Conservation (phyloP, 2,797 vertebrate genomes). For the Phoebastria nigripes region DNA sequence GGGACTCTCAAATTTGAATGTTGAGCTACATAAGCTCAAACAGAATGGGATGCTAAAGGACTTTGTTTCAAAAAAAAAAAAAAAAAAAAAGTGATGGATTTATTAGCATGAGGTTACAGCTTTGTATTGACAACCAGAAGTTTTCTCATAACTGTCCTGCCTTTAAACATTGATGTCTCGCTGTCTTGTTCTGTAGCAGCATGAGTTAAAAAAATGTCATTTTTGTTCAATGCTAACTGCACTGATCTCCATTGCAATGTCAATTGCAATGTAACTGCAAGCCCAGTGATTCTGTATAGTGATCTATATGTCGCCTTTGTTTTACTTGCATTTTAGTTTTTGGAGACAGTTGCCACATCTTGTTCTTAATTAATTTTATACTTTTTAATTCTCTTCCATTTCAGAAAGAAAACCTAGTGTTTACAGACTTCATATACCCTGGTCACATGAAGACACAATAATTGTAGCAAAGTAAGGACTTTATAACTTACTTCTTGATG, state of each 20-base stretch:
- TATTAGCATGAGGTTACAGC: background rate
- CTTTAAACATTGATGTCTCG: background rate
- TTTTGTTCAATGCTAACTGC: background rate
- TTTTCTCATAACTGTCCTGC: background rate
- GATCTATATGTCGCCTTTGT: background rate
- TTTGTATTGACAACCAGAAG: background rate
- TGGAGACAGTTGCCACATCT: background rate
- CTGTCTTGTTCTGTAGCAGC: background rate
- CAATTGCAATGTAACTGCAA: background rate
- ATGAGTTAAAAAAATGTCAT: background rate
- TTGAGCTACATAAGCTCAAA: background rate
- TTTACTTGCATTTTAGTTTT: background rate
- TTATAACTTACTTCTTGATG: background rate
- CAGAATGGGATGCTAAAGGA: background rate
- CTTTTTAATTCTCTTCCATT: slow-evolving; percentile 27
- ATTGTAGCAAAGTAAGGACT: slow-evolving; percentile 80
- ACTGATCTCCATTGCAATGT: background rate
- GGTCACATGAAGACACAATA: slow-evolving; percentile 91
- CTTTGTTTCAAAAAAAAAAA: background rate
- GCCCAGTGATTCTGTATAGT: background rate
- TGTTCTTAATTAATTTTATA: background rate
- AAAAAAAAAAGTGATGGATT: background rate
- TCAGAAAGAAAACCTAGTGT: slow-evolving; percentile 84
- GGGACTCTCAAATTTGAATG: background rate
- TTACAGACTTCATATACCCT: slow-evolving; percentile 88